Evolutionary conservation across 2,113 vertebrate genomes (phyloP).

Genomic region (Salvelinus sp.): DNA sequence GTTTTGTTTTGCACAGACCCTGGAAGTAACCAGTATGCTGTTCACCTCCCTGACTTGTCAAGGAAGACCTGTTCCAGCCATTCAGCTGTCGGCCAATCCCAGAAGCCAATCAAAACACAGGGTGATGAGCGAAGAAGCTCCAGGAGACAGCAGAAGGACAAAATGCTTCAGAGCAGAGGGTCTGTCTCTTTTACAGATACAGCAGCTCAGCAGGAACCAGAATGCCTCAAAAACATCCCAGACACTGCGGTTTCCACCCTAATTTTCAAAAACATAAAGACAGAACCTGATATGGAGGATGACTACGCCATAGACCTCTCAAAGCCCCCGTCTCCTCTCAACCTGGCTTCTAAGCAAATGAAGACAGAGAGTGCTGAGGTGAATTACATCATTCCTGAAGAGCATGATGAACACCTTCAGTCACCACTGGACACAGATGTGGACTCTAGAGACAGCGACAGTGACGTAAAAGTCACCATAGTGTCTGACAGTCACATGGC

Average conservation of each 20-base stretch:
- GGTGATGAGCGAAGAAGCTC: conserved; percentile 62
- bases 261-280: conserved; percentile 45
- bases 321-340: conserved; percentile 45
- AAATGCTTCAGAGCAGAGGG: not conserved
- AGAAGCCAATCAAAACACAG: conserved; percentile 32
- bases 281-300: conserved; percentile 51
- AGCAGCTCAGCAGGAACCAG: conserved; percentile 7
- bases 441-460: conserved; percentile 20
- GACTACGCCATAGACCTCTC: conserved; percentile 61
- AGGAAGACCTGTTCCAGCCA: conserved; percentile 23
- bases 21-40: conserved; percentile 15
- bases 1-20: conserved; percentile 36
- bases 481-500: conserved; percentile 43
- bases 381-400: conserved; percentile 13
- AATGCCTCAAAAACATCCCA: not conserved
- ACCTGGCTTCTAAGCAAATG: conserved; percentile 40
- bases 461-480: conserved; percentile 48
- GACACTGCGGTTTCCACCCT: not conserved
- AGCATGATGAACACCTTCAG: conserved; percentile 11
- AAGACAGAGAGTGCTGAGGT: conserved; percentile 59
- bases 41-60: conserved; percentile 3
- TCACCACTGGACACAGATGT: conserved; percentile 16
- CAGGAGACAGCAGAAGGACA: conserved; percentile 47
- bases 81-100: conserved; percentile 46
- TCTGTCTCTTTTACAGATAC: conserved; percentile 11